Evolutionary conservation across 2,888 invertebrate genomes (phyloP).

Genomic region (Andrena trimmerana): DNA sequence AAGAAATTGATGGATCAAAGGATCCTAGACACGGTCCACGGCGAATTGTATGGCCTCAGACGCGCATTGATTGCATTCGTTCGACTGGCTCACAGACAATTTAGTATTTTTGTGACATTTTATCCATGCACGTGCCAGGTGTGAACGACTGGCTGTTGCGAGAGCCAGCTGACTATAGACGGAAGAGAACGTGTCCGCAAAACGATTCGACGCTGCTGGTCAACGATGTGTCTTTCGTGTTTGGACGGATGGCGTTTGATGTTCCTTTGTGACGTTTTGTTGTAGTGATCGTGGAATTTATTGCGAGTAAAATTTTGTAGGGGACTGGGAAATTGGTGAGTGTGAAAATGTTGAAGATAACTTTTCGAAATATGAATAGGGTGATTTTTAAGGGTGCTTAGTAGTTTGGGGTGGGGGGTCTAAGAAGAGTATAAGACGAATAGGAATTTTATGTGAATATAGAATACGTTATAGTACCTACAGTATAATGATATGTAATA

Average conservation of each 20-base stretch:
- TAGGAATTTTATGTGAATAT: too few relatives aligned
- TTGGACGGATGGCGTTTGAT: background rate
- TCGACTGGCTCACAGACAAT: conserved; percentile 54
- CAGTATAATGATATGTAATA: too few relatives aligned
- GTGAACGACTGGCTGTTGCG: conserved; percentile 38
- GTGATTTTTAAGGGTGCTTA: too few relatives aligned
- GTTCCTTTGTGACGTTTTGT: background rate
- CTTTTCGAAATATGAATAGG: too few relatives aligned
- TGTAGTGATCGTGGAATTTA: background rate
- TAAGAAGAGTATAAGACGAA: too few relatives aligned
- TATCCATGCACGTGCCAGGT: conserved; percentile 22
- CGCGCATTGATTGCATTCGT: conserved; percentile 61
- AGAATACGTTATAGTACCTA: too few relatives aligned
- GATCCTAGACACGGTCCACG: conserved; percentile 29
- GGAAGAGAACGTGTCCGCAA: conserved; percentile 21
- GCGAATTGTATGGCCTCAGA: conserved; percentile 48
- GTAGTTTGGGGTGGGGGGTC: too few relatives aligned
- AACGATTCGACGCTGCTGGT: conserved; percentile 27
- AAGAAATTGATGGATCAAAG: conserved; percentile 61
- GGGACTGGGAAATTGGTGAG: too few relatives aligned
- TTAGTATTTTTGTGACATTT: conserved; percentile 74
- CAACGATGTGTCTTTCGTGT: background rate
- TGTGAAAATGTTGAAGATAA: too few relatives aligned
- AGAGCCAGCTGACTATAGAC: conserved; percentile 21
- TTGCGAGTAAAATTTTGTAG: background rate